Base-by-base conservation (phyloP, 1,140 invertebrate species). In the Bombus consobrinus region DNA sequence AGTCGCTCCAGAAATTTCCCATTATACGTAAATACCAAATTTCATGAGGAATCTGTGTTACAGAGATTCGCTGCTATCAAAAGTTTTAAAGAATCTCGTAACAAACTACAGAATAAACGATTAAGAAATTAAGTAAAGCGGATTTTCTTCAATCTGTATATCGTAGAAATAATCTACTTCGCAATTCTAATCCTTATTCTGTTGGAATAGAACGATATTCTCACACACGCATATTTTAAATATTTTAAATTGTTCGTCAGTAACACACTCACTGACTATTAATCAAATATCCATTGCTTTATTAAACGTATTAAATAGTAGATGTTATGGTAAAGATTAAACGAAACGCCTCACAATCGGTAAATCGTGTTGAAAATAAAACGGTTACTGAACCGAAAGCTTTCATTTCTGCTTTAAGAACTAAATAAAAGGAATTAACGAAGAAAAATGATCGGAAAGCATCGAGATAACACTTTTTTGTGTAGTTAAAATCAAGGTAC, bases 341-440 rank as follows among this genome's bases (percentile, higher is more conserved):
- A 53, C 18, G 47, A 53, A 53, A 53, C 5, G 22, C 47, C 1
- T 53, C 1, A 22, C 18, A 2, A 53, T 53, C 18, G 0, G 18
- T 53, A 53, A 53, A 0, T 15, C 43, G 2, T 22, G 5, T 0
- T 32, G n/a, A n/a, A 64, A 32, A 64, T 12, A 15, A 32, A 64
- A 64, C 15, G 4, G 0, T 32, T 64, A n/a, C 5, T 18, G n/a
- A 0, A 34, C 1, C 6, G 2, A 8, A 8, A 18, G 6, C 2
- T 18, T 34, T 18, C 6, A 3, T 32, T 15, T 0, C 6, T 37
- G 18, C 9, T 34, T 34, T 4, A 10, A 68, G n/a, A 32, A 6
- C 5, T 53, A 53, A 18, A 22, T 53, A 53, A 15, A 66, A 8
- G 18, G 4, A 15, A 6, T 18, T 62, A 41, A 73, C 13, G 25